Percentiles rank a stretch among this genome's conserved stretches.
Conservation (phyloP, 2,888 invertebrate species). For the Tricholauxania praeusta region DNA sequence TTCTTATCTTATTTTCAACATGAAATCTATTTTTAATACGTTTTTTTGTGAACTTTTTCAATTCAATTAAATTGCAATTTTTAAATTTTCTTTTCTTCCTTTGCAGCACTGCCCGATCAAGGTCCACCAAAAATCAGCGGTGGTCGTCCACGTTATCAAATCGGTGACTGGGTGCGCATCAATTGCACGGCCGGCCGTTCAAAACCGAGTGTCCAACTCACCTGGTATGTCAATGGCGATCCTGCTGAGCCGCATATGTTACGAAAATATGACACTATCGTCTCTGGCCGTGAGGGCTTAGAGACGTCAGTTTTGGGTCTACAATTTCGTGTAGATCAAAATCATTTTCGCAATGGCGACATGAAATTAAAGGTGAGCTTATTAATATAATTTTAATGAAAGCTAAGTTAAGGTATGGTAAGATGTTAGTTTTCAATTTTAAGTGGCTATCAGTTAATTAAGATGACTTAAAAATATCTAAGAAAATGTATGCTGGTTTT, state of each 20-base stretch:
- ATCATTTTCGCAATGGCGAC: slow-evolving; percentile 79
- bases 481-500: too few species aligned
- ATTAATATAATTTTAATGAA: background rate
- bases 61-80: slow-evolving; percentile 14
- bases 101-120: slow-evolving; percentile 72
- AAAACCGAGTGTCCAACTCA: slow-evolving; percentile 72
- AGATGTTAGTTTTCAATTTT: too few species aligned
- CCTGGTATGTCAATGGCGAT: slow-evolving; percentile 75
- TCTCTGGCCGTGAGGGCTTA: slow-evolving; percentile 73
- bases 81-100: slow-evolving; percentile 3
- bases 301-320: slow-evolving; percentile 77
- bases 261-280: slow-evolving; percentile 70
- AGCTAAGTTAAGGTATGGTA: background rate
- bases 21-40: background rate
- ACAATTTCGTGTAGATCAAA: slow-evolving; percentile 76
- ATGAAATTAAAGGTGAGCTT: slow-evolving; percentile 76
- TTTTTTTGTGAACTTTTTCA: background rate
- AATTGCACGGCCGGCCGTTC: slow-evolving; percentile 76
- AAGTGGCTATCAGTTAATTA: too few species aligned
- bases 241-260: slow-evolving; percentile 67
- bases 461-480: too few species aligned
- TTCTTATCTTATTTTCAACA: background rate
- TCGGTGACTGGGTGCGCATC: slow-evolving; percentile 72
- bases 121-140: slow-evolving; percentile 73
- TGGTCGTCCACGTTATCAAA: slow-evolving; percentile 72